phyloP scores from a whole-genome alignment of 1,140 invertebrate species.

The Condylostylus longicornis region DNA sequence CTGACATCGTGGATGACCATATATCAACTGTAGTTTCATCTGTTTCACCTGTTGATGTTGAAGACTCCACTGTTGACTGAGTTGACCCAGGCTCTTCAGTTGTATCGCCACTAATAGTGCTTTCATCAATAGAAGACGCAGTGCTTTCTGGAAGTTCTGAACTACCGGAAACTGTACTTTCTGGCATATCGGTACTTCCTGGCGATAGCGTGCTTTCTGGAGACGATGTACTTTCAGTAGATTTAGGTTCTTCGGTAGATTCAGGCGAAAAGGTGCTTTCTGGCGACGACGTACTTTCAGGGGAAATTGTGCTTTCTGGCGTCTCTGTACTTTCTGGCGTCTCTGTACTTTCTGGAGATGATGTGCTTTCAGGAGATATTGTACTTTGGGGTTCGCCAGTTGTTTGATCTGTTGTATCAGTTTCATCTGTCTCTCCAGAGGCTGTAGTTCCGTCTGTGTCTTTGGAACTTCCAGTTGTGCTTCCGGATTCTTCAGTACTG shows the following conservation, averaged over 20 bases:
- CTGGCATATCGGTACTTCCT: background rate
- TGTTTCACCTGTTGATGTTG: conserved; percentile 2
- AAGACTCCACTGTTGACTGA: conserved; percentile 1
- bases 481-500: conserved; percentile 1
- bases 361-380: conserved; percentile 11
- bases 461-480: conserved; percentile 8
- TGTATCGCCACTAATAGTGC: conserved; percentile 4
- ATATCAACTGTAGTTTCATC: conserved; percentile 26
- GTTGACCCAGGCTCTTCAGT: conserved; percentile 12
- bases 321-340: conserved; percentile 1
- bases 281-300: conserved; percentile 8
- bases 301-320: conserved; percentile 11
- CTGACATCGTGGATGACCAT: conserved; percentile 25
- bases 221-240: conserved; percentile 12
- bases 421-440: background rate
- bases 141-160: background rate
- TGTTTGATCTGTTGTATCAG: conserved; percentile 9
- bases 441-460: conserved; percentile 6
- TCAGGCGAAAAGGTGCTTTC: background rate
- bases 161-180: background rate
- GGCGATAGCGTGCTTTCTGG: background rate
- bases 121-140: conserved; percentile 1
- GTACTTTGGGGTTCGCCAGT: background rate
- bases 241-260: conserved; percentile 8
- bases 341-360: background rate